phyloP scores from a whole-genome alignment of 1,140 invertebrate species.

The Brachionus plicatilis region DNA sequence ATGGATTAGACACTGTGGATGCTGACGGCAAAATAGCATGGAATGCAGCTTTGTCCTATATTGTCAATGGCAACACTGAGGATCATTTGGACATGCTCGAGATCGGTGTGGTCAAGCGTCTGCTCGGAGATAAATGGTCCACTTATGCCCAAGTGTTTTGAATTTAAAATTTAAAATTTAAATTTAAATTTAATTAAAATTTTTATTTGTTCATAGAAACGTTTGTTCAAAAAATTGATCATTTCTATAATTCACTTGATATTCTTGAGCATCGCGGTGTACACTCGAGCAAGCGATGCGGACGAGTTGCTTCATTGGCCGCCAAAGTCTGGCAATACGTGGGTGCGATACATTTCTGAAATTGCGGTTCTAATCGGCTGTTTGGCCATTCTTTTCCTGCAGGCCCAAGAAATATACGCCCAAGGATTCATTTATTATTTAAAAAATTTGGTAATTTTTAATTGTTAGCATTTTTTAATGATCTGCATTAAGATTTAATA shows the following conservation, averaged over 20 bases:
- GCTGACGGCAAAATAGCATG: constrained; percentile 88
- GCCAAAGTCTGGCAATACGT: neutral
- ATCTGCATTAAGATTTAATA: neutral
- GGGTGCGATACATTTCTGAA: constrained; percentile 70
- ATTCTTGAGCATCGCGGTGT: constrained; percentile 79
- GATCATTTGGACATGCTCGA: constrained; percentile 98
- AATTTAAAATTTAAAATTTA: neutral
- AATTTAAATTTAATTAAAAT: neutral
- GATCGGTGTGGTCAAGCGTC: constrained; percentile 89
- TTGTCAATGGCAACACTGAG: constrained; percentile 85
- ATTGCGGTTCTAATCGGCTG: constrained; percentile 75
- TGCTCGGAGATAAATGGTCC: constrained; percentile 98
- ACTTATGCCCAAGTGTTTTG: constrained; percentile 80
- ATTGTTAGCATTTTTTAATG: neutral
- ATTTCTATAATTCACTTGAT: constrained; percentile 73
- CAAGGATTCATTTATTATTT: constrained; percentile 82
- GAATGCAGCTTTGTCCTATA: constrained; percentile 86
- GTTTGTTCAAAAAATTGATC: constrained; percentile 81
- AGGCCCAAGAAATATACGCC: constrained; percentile 85
- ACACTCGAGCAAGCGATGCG: constrained; percentile 67
- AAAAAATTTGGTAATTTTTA: constrained; percentile 72
- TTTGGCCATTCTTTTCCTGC: constrained; percentile 76
- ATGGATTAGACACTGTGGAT: constrained; percentile 86
- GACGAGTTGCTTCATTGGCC: constrained; percentile 49
- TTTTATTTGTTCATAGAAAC: constrained; percentile 61